phyloP scores from a whole-genome alignment of 1,140 invertebrate genomes.

The Drosophila mayri region DNA sequence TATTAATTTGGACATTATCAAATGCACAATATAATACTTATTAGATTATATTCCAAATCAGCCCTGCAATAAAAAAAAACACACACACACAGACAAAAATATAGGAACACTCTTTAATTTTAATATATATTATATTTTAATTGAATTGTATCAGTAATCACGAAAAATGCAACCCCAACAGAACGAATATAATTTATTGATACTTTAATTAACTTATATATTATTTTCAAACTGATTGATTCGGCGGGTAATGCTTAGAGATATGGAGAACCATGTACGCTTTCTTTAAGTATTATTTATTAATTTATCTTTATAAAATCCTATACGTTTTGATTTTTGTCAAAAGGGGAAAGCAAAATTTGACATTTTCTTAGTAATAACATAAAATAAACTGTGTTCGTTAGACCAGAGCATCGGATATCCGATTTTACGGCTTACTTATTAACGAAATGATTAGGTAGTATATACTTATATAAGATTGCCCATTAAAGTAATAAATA shows the following conservation, averaged over 20 bases:
- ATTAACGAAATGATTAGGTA: not conserved
- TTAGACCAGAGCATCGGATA: no score
- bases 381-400: not conserved
- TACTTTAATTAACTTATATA: not conserved
- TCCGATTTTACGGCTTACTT: not conserved
- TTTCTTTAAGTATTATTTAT: not conserved
- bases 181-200: not conserved
- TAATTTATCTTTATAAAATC: not conserved
- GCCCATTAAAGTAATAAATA: not conserved
- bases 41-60: not conserved
- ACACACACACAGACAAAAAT: constrained; percentile 11
- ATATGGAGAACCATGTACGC: not conserved
- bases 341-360: not conserved
- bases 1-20: not conserved
- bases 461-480: not conserved
- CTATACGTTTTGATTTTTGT: not conserved
- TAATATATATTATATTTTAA: not conserved
- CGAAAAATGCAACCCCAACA: constrained; percentile 15
- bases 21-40: constrained; percentile 24
- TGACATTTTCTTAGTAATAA: not conserved
- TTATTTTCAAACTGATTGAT: not conserved
- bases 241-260: not conserved
- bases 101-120: constrained; percentile 22
- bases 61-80: not conserved
- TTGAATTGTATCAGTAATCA: constrained; percentile 12